Percentiles rank a stretch among this genome's conserved stretches.
Evolutionary conservation across 37 sponge, comb jelly and placozoan genomes (phyloP).

Genomic region (Amphimedon queenslandica): DNA sequence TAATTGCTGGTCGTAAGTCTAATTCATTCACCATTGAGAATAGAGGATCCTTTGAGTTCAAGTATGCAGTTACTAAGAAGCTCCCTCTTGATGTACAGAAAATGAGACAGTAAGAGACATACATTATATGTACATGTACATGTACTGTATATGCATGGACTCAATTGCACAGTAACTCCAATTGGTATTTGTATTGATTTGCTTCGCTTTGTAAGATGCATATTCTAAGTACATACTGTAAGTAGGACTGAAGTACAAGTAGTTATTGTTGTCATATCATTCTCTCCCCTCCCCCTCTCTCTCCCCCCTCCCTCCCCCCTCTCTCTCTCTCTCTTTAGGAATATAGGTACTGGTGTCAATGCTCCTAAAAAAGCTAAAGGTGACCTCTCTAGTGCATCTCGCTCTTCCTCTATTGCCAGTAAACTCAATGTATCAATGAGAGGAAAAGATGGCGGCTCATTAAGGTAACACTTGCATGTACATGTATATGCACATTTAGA

Average conservation of each 20-base stretch:
- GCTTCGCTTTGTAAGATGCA: no score
- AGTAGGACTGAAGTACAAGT: no score
- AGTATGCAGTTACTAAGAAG: constrained; percentile 82
- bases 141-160: no score
- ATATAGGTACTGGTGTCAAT: no score
- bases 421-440: neutral
- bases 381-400: constrained; percentile 1
- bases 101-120: constrained; percentile 4
- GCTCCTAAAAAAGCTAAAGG: neutral
- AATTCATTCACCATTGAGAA: constrained; percentile 83
- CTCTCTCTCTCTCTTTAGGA: neutral
- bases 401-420: neutral
- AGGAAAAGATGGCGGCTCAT: neutral
- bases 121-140: no score
- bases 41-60: constrained; percentile 95
- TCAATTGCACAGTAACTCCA: no score
- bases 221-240: no score
- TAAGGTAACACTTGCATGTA: neutral
- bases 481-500: no score
- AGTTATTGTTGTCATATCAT: no score
- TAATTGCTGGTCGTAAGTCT: constrained; percentile 57
- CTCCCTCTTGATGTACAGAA: constrained; percentile 24
- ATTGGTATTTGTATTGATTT: no score
- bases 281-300: constrained; percentile 3
- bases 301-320: neutral